Base-by-base conservation (phyloP, 2,113 vertebrate species). In the Henicopernis longicauda region DNA sequence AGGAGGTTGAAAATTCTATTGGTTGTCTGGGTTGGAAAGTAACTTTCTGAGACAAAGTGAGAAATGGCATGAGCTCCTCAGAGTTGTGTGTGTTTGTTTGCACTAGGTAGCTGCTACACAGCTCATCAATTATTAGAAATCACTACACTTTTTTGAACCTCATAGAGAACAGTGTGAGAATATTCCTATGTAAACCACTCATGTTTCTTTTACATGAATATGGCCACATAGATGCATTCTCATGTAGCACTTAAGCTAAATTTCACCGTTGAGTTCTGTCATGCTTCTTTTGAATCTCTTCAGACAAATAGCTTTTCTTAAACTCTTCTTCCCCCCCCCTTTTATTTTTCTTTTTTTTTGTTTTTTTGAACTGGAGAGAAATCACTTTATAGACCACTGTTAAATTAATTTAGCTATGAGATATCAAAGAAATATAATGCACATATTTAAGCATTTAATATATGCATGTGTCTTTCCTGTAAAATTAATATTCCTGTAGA, bases 241-340 rank as follows among this genome's bases (percentile, higher is more conserved):
- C 5, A 26, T 29, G 20, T 42, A 71, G 27, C 25, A 61, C 4
- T 17, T 36, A n/a, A 55, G 8, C 6, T 65, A 66, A 87, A 31
- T 40, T 6, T 3, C 44, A 13, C 31, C 27, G 82, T 84, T n/a
- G 31, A 72, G 5, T 44, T 57, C 10, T 40, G 13, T 22, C 20
- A 29, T 17, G 7, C 4, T 40, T 59, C 11, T 62, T 34, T 71
- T 25, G 40, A 83, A n/a, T 10, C 2, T 34, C 12, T 47, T 47
- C 45, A 45, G 66, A 21, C 6, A 59, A 55, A 19, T 13, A 82
- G 2, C 7, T 27, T 61, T 58, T 38, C 36, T 42, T 27, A 71
- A 54, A 82, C 8, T n/a, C 0, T 2, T n/a, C 0, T 2, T 0
- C 7, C 3, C 7, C 20, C 8, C 11, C 11, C 7, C 36, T 13